These are phyloP conservation scores for Tamandua tetradactyla DNA, from an alignment of 2,797 vertebrate species.

Conservation along the genomic window DNA sequence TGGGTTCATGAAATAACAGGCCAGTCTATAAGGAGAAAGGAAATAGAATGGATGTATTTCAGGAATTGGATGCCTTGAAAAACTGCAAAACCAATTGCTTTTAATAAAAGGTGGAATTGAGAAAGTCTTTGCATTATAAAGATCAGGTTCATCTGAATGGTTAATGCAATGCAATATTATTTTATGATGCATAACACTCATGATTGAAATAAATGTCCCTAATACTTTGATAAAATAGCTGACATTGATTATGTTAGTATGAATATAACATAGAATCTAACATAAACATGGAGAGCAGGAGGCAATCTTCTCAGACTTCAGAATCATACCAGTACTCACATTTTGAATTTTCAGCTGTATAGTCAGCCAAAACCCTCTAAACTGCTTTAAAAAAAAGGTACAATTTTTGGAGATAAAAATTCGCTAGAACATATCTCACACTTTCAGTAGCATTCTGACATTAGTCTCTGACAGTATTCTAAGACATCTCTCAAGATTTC, in stretches of 20 bases:
- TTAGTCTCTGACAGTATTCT: neutral
- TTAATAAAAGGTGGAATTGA: neutral
- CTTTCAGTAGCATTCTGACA: neutral
- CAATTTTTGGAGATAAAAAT: constrained; percentile 8
- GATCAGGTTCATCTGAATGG: neutral
- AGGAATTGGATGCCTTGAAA: neutral
- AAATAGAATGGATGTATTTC: neutral
- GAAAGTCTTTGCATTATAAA: neutral
- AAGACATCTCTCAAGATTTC: neutral
- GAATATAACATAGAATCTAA: neutral
- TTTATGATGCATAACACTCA: neutral
- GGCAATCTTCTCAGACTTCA: neutral
- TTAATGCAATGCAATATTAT: neutral
- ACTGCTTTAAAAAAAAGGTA: neutral
- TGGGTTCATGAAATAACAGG: neutral
- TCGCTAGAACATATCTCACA: neutral
- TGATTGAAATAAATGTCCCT: neutral
- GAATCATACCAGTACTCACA: neutral
- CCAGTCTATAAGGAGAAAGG: neutral
- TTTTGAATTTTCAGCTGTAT: neutral
- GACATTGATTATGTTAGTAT: neutral
- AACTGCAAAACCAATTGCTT: neutral
- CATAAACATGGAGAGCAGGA: neutral
- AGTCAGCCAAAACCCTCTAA: neutral
- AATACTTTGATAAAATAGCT: neutral